Evolutionary conservation across 2,888 invertebrate genomes (phyloP).

Genomic region (Brassicogethes aeneus): DNA sequence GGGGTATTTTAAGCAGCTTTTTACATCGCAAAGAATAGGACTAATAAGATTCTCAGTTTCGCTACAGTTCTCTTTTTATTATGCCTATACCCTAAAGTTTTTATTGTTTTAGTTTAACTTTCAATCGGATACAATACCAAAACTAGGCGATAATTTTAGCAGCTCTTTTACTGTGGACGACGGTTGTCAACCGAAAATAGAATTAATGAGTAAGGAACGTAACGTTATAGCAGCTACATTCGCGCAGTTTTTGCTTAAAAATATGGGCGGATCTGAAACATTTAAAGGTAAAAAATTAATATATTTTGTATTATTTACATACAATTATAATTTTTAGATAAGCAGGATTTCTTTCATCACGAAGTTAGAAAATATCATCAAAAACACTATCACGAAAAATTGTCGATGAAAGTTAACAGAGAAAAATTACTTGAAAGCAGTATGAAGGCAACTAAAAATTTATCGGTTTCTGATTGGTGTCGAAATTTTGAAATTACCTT

Average conservation of each 20-base stretch:
- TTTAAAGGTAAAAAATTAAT: conserved; percentile 51
- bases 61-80: no score
- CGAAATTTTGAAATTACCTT: conserved; percentile 88
- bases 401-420: conserved; percentile 71
- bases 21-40: no score
- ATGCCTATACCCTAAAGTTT: no score
- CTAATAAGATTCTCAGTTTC: no score
- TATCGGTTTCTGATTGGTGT: conserved; percentile 88
- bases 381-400: conserved; percentile 79
- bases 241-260: conserved; percentile 82
- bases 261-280: conserved; percentile 91
- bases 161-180: conserved; percentile 79
- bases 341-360: conserved; percentile 55
- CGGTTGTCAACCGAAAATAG: conserved; percentile 80
- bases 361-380: conserved; percentile 75
- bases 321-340: conserved; percentile 17
- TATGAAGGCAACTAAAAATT: conserved; percentile 79
- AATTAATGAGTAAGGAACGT: conserved; percentile 72
- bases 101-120: conserved; percentile 54
- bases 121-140: conserved; percentile 46
- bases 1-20: no score
- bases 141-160: conserved; percentile 43
- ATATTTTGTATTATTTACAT: conserved; percentile 59
- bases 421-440: conserved; percentile 73
- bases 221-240: conserved; percentile 90